Conservation (phyloP, 2,113 vertebrate genomes). For the Penelope pileata region DNA sequence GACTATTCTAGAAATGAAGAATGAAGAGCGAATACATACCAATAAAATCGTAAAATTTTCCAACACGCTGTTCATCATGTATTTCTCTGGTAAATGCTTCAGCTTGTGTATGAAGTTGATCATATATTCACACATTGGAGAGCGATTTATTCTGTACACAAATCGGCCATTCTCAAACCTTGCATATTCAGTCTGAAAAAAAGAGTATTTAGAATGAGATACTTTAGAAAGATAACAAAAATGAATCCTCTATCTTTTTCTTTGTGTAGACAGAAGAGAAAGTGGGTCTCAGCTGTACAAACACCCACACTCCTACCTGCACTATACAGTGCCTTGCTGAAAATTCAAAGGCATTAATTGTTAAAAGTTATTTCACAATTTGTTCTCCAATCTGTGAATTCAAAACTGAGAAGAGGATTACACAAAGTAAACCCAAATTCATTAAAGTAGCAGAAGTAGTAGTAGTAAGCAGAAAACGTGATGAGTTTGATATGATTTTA, state of each 20-base stretch:
- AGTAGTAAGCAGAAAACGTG: not conserved
- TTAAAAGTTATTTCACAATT: not conserved
- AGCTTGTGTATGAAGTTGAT: conserved; percentile 99
- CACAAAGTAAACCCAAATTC: not conserved
- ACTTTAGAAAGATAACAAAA: not conserved
- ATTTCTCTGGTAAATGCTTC: conserved; percentile 98
- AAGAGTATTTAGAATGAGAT: not conserved
- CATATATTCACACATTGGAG: conserved; percentile 99
- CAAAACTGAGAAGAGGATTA: not conserved
- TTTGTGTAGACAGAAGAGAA: not conserved
- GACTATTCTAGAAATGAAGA: not conserved
- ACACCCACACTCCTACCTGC: fast-evolving
- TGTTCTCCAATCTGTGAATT: not conserved
- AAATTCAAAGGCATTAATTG: not conserved
- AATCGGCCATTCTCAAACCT: conserved; percentile 98
- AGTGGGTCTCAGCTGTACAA: not conserved
- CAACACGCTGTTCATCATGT: conserved; percentile 99
- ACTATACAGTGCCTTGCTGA: not conserved
- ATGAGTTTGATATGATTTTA: not conserved
- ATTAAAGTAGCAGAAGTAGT: too few species aligned
- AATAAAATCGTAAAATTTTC: conserved; percentile 99
- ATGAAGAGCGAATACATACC: conserved; percentile 78
- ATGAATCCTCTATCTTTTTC: not conserved
- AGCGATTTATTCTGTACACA: conserved; percentile 97
- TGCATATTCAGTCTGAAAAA: conserved; percentile 92